Percentiles rank a stretch among this genome's conserved stretches.
Evolutionary conservation across 2,888 invertebrate species (phyloP).

Genomic region (Andrena bicolor): DNA sequence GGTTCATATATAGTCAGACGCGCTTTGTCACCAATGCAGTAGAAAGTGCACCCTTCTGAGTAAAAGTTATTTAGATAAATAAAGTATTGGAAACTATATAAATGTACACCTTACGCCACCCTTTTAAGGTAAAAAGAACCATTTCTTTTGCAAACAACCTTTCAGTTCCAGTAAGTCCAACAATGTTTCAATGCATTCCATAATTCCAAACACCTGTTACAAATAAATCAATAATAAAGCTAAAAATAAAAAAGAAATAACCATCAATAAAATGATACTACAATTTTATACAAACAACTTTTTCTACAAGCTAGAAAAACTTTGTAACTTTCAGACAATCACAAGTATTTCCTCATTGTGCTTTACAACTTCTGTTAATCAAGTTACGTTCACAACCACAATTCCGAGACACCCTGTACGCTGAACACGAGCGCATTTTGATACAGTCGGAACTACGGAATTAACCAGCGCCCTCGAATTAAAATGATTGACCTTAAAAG

Average conservation of each 20-base stretch:
- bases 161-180: not conserved
- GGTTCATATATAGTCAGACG: too few species aligned
- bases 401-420: not conserved
- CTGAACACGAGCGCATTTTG: not conserved
- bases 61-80: too few species aligned
- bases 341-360: not conserved
- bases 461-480: constrained; percentile 15
- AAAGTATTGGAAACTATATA: too few species aligned
- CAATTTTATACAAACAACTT: not conserved
- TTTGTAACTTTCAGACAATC: not conserved
- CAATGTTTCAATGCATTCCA: not conserved
- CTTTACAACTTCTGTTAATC: not conserved
- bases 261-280: not conserved
- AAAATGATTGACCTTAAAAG: constrained; percentile 35
- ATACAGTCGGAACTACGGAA: not conserved
- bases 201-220: not conserved
- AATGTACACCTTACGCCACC: not conserved
- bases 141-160: not conserved
- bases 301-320: not conserved
- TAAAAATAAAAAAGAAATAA: not conserved
- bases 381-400: not conserved
- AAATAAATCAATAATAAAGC: not conserved
- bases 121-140: not conserved
- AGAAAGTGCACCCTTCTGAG: too few species aligned
- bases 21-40: too few species aligned